Evolutionary conservation across 2,888 invertebrate species (phyloP).

Genomic region (Polydesmus complanatus): DNA sequence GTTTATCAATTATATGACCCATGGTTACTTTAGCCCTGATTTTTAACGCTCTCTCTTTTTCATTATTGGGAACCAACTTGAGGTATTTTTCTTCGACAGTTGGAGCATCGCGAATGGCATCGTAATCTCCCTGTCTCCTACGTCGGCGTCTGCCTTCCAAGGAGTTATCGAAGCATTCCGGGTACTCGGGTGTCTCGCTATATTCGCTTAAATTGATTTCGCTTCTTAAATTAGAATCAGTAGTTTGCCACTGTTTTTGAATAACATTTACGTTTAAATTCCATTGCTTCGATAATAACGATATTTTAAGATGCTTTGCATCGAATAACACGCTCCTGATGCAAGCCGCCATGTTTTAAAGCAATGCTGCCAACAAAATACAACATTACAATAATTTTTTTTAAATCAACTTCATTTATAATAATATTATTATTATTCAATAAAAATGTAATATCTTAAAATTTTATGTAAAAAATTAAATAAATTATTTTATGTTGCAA

Average conservation of each 20-base stretch:
- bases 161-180: constrained; percentile 49
- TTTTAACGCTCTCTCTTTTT: not conserved
- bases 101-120: constrained; percentile 46
- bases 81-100: constrained; percentile 74
- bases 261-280: not conserved
- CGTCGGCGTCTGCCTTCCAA: constrained; percentile 38
- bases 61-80: constrained; percentile 37
- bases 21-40: not conserved
- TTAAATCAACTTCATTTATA: no score
- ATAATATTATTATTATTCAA: no score
- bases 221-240: not conserved
- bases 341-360: not conserved
- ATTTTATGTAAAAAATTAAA: no score
- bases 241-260: not conserved
- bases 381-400: no score
- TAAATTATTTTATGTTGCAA: no score
- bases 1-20: no score
- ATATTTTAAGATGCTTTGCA: not conserved
- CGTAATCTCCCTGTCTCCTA: constrained; percentile 37
- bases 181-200: constrained; percentile 35
- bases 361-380: no score
- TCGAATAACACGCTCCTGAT: not conserved
- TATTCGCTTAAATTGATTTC: constrained; percentile 19
- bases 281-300: not conserved
- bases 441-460: no score